These are phyloP conservation scores for Diabrotica balteata DNA, from an alignment of 2,888 invertebrate genomes.

Conservation along the genomic window DNA sequence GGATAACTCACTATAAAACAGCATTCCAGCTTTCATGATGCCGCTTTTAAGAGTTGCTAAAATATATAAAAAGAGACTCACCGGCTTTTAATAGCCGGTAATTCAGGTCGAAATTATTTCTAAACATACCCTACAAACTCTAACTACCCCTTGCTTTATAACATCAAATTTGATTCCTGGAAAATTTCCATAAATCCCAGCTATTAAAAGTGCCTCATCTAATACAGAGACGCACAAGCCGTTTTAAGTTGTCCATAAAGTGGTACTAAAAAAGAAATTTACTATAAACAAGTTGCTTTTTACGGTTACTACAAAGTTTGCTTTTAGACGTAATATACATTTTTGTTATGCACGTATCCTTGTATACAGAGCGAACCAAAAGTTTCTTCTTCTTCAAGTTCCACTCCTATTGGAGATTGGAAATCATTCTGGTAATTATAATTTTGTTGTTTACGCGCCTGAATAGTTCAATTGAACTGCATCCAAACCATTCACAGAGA, in stretches of 20 bases:
- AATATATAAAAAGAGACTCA: constrained; percentile 24
- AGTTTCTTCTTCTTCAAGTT: no score
- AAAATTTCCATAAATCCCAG: constrained; percentile 24
- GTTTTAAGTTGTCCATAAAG: constrained; percentile 20
- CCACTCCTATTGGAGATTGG: no score
- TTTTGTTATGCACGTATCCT: no score
- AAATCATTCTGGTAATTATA: no score
- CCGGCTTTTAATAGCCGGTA: constrained; percentile 22
- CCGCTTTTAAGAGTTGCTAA: constrained; percentile 25
- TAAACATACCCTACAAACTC: background rate
- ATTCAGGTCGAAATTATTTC: constrained; percentile 22
- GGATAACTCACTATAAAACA: constrained; percentile 23
- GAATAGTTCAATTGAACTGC: no score
- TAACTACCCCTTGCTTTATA: constrained; percentile 26
- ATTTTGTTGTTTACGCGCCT: no score
- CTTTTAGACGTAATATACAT: background rate
- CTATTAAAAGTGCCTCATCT: constrained; percentile 24
- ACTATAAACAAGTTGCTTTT: background rate
- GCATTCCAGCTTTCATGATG: constrained; percentile 17
- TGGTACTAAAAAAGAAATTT: constrained; percentile 9
- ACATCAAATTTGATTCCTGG: constrained; percentile 25
- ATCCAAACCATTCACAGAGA: no score
- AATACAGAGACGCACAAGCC: constrained; percentile 14
- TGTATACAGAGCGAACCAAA: no score
- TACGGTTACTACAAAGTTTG: background rate